Evolutionary conservation across 2,888 invertebrate species (phyloP), one percentile per base, ranked within the genome.

Genomic region (Cryptus armator): DNA sequence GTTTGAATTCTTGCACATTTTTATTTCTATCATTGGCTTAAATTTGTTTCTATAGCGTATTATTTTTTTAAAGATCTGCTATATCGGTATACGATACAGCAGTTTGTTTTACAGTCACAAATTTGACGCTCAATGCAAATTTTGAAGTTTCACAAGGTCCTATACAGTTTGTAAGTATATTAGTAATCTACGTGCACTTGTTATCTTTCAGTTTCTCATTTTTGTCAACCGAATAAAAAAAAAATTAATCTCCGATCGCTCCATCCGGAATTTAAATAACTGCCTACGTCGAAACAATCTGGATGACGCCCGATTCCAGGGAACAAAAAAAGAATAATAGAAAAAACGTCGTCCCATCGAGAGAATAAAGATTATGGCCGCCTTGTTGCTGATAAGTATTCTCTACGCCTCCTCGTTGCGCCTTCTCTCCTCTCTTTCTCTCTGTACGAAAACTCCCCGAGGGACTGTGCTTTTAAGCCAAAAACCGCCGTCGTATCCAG

Each of bases 401-500:
- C 71, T 62, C 67, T 64, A 56, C 53, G 62, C 62, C 77, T 66
- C 56, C 29, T 74, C 67, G 9, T 10, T 56, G 46, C 80, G 19
- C 64, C 66, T 44, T 24, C 51, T 24, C 77, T 14, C 72, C 75
- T 59, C 53, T 56, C 64, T 51, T 44, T 71, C 44, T 59, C 59
- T 51, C 37, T 76, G 43, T 62, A 10, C 67, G 19, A 32, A 44
- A 66, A 53, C 51, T 70, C 64, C 64, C 71, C 75, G 59, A 76
- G 81, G 81, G 85, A 78, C 70, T 75, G 64, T 82, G 85, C 85
- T 85, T 79, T 85, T 82, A 85, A 85, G 85, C 81, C 74, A 85
- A 79, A 85, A 85, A 85, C 85, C 81, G 75, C 81, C 56, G 56
- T 86, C 81, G 84, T 86, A 87, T 81, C 85, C 77, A 77, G 79